These are phyloP conservation scores for Caenorhabditis sp. DNA, from an alignment of 2,888 invertebrate genomes.

Conservation along the genomic window DNA sequence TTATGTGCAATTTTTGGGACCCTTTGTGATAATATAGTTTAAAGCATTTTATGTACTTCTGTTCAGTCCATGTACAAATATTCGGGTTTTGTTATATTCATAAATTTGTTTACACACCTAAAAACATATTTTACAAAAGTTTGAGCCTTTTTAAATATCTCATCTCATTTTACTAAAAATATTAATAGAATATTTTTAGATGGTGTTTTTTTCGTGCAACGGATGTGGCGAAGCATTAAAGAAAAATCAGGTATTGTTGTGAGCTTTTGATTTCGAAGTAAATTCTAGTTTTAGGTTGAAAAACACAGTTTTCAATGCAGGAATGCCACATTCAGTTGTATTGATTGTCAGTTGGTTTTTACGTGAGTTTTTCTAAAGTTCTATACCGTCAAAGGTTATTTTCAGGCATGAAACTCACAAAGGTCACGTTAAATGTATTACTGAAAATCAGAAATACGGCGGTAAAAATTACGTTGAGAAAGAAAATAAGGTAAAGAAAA, in stretches of 20 bases:
- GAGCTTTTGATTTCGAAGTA: no score
- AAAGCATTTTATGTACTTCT: neutral
- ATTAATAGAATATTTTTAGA: constrained; percentile 71
- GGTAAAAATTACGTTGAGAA: constrained; percentile 73
- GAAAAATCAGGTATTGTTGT: constrained; percentile 78
- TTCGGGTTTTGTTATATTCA: constrained; percentile 8
- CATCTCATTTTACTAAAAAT: neutral
- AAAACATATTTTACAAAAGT: neutral
- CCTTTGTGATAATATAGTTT: neutral
- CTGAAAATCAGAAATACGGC: constrained; percentile 86
- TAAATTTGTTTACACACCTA: no score
- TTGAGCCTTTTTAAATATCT: neutral
- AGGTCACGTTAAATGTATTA: constrained; percentile 84
- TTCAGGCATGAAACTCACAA: constrained; percentile 83
- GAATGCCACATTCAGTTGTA: constrained; percentile 82
- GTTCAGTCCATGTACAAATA: neutral
- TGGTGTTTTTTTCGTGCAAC: constrained; percentile 94
- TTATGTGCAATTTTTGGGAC: neutral
- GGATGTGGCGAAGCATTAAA: constrained; percentile 89
- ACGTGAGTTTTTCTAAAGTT: constrained; percentile 26
- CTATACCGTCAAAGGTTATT: no score
- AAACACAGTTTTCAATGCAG: constrained; percentile 74
- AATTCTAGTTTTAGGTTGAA: constrained; percentile 50
- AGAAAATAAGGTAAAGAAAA: constrained; percentile 61
- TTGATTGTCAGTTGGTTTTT: constrained; percentile 92